phyloP scores from a whole-genome alignment of 1,140 invertebrate species.

The Pemphigus obesinymphae region DNA sequence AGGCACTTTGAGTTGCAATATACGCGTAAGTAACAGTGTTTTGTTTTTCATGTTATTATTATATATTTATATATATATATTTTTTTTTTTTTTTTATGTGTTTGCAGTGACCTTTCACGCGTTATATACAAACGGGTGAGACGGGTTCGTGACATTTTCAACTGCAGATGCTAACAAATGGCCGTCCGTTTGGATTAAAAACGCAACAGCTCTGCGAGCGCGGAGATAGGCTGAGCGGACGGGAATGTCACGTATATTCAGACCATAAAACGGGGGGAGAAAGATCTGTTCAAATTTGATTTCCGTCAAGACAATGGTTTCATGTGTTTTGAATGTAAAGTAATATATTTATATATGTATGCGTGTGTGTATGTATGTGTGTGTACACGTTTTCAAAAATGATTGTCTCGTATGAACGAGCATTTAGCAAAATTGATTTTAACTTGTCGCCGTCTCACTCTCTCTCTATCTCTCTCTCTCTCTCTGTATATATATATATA shows the following conservation, averaged over 20 bases:
- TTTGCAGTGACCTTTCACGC: neutral
- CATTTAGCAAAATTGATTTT: neutral
- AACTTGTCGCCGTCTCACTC: neutral
- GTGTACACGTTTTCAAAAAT: neutral
- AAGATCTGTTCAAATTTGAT: neutral
- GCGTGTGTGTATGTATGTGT: no score
- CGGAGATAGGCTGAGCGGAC: neutral
- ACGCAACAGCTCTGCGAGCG: slow-evolving; percentile 1
- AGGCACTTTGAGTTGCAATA: no score
- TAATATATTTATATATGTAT: no score
- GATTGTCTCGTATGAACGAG: neutral
- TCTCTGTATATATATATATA: no score
- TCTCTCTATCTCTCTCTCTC: no score
- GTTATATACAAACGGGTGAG: neutral
- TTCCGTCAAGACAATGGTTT: neutral
- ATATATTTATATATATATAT: no score
- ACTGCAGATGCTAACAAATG: slow-evolving; percentile 19
- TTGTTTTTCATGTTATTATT: no score
- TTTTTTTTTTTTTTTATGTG: neutral
- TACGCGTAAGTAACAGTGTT: neutral
- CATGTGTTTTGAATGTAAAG: neutral
- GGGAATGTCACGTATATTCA: no score
- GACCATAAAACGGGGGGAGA: neutral
- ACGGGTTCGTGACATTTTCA: slow-evolving; percentile 25
- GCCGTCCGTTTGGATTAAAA: slow-evolving; percentile 25